Evolutionary conservation across 2,888 invertebrate genomes (phyloP).

Genomic region (Diloba caeruleocephala): DNA sequence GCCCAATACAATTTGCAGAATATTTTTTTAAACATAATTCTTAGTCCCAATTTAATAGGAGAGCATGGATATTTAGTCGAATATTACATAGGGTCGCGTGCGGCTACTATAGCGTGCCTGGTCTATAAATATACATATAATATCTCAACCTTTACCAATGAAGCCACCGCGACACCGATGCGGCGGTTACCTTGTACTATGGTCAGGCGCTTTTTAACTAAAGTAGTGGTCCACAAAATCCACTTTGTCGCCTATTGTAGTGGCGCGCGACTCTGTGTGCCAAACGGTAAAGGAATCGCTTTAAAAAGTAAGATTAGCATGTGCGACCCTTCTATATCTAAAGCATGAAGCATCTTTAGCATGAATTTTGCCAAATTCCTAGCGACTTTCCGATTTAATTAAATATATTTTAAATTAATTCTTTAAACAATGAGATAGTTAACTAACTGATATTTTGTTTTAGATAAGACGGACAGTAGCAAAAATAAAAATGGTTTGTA

Average conservation of each 20-base stretch:
- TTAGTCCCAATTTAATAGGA: slow-evolving; percentile 1
- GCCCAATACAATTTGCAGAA: not conserved
- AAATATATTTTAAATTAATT: slow-evolving; percentile 21
- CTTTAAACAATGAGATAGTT: slow-evolving; percentile 36
- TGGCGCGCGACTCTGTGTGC: too few relatives aligned
- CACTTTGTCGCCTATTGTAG: too few relatives aligned
- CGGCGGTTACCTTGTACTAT: too few relatives aligned
- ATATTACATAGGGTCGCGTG: too few relatives aligned
- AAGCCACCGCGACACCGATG: too few relatives aligned
- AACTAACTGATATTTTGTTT: slow-evolving; percentile 49
- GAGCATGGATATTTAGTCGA: slow-evolving; percentile 37
- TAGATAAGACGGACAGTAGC: slow-evolving; percentile 49
- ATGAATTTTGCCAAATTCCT: slow-evolving; percentile 38
- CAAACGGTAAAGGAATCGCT: slow-evolving; percentile 23
- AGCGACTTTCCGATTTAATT: slow-evolving; percentile 5
- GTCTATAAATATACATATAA: too few relatives aligned
- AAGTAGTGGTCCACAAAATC: too few relatives aligned
- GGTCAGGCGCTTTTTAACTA: too few relatives aligned
- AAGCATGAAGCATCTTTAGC: slow-evolving; percentile 45
- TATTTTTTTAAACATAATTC: not conserved
- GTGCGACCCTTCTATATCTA: slow-evolving; percentile 24
- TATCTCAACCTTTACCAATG: too few relatives aligned
- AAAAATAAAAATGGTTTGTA: slow-evolving; percentile 50
- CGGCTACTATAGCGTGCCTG: too few relatives aligned
- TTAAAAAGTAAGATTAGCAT: slow-evolving; percentile 43